Percentiles rank a stretch among this genome's conserved stretches.
Evolutionary conservation across 2,797 vertebrate species (phyloP).

Genomic region (Ciconia nigra): DNA sequence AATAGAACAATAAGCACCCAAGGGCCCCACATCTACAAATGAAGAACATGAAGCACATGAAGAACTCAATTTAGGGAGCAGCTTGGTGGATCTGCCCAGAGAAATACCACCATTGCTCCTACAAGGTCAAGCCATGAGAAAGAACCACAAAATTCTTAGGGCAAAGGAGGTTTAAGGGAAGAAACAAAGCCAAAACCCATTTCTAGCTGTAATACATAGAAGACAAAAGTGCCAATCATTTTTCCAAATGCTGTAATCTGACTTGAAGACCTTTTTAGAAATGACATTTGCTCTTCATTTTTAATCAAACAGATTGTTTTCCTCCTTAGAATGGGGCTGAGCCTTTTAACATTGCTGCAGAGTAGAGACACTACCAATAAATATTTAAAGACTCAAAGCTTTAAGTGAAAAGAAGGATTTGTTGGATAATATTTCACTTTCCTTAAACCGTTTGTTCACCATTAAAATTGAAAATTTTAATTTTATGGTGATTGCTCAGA

Average conservation of each 20-base stretch:
- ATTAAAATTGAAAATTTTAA: conserved; percentile 38
- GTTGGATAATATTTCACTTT: conserved; percentile 28
- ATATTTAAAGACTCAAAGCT: conserved; percentile 21
- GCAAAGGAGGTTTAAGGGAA: background rate
- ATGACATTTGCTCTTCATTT: background rate
- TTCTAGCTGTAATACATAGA: background rate
- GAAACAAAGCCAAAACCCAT: background rate
- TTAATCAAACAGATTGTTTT: background rate
- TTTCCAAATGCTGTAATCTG: background rate
- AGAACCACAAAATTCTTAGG: background rate
- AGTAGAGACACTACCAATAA: conserved; percentile 10
- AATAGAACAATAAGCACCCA: background rate
- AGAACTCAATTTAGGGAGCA: background rate
- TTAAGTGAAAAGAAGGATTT: conserved; percentile 40
- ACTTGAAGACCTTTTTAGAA: background rate
- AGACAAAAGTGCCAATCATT: background rate
- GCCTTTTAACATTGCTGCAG: background rate
- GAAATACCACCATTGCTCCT: background rate
- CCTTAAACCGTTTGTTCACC: conserved; percentile 43
- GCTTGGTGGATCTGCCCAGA: background rate
- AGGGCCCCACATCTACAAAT: background rate
- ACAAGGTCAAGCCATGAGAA: background rate
- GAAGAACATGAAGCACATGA: background rate
- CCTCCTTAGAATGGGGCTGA: background rate
- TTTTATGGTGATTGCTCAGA: conserved; percentile 44